Percentiles rank a stretch among this genome's conserved stretches.
Evolutionary conservation across 2,888 invertebrate species (phyloP).

Genomic region (Leucoma salicis): DNA sequence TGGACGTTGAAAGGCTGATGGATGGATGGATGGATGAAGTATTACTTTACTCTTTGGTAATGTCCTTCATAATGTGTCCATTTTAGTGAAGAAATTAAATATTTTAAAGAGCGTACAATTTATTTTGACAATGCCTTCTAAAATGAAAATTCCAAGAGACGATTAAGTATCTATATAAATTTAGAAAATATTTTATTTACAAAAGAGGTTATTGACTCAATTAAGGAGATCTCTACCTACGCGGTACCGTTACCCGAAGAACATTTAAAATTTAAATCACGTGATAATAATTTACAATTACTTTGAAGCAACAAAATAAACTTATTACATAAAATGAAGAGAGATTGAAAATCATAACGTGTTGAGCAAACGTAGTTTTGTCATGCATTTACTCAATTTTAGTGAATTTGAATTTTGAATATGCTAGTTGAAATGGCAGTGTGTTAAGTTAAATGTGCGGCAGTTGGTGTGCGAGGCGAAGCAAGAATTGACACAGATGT

Average conservation of each 20-base stretch:
- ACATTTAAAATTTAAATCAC: constrained; percentile 7
- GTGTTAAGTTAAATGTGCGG: constrained; percentile 12
- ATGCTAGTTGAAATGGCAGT: constrained; percentile 8
- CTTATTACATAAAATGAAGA: constrained; percentile 10
- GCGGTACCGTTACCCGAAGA: background rate
- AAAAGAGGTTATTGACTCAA: background rate
- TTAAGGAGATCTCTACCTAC: constrained; percentile 1
- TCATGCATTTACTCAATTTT: constrained; percentile 13
- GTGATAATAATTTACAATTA: constrained; percentile 10
- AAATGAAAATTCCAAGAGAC: constrained; percentile 1
- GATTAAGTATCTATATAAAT: too few relatives aligned
- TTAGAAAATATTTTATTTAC: background rate
- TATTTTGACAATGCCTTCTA: background rate
- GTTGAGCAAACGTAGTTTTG: constrained; percentile 12
- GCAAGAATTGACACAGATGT: background rate
- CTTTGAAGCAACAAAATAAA: constrained; percentile 6
- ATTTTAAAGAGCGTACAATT: too few relatives aligned
- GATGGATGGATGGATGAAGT: too few relatives aligned
- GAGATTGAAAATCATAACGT: constrained; percentile 14
- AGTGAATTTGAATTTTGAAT: constrained; percentile 16
- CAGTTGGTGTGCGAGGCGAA: background rate
- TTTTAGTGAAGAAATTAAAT: too few relatives aligned
- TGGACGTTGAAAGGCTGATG: too few relatives aligned
- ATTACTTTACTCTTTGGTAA: too few relatives aligned
- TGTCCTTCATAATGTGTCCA: too few relatives aligned